Conservation (phyloP, 2,113 vertebrate genomes). For the Actenoides hombroni region DNA sequence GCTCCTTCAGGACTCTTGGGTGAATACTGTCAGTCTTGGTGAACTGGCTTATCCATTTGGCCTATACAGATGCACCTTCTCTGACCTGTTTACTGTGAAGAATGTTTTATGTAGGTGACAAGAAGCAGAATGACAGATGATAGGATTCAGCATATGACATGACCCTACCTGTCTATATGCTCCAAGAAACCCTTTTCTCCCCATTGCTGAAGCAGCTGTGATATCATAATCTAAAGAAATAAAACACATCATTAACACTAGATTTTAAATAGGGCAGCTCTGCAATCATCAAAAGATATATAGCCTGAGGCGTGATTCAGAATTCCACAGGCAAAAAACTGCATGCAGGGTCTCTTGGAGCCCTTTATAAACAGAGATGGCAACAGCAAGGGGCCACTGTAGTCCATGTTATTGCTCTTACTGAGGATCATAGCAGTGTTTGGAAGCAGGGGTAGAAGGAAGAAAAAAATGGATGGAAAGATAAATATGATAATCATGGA, state of each 20-base stretch:
- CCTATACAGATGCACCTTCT: background rate
- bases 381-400: background rate
- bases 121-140: background rate
- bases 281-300: background rate
- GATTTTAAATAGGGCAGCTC: background rate
- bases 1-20: background rate
- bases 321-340: background rate
- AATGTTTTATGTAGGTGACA: background rate
- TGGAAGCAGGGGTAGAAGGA: background rate
- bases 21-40: background rate
- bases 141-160: background rate
- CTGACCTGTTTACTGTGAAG: background rate
- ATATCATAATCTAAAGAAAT: constrained; percentile 83
- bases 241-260: background rate
- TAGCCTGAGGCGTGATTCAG: background rate
- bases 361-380: background rate
- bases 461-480: background rate
- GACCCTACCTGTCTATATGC: constrained; percentile 82
- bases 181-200: constrained; percentile 88
- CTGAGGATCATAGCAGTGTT: background rate
- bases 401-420: background rate
- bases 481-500: background rate
- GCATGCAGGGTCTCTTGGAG: background rate
- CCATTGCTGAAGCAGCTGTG: constrained; percentile 88
- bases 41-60: background rate